Base-by-base conservation (phyloP, 2,888 invertebrate genomes). In the Tetrapedia diversipes region DNA sequence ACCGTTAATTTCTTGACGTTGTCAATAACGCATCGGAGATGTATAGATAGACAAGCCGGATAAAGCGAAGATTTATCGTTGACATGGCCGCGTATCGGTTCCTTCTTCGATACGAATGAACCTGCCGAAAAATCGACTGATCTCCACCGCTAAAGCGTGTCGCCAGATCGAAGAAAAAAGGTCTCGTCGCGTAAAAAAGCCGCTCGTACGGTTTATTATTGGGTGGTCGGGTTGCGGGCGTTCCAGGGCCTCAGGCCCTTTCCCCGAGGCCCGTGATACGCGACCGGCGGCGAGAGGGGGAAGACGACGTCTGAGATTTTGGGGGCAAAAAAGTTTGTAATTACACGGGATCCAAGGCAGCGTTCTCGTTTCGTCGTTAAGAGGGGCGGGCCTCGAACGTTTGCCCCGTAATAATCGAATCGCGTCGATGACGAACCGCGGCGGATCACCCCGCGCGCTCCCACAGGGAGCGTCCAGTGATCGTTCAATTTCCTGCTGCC, bases 401-500 rank as follows among this genome's bases (percentile, higher is more conserved):
- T 73, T 79, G 76, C 54, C 67, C 63, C 57, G 84, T 84, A 83
- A 81, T 83, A 83, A 83, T 83, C 84, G 81, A 83, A 83, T 83
- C 81, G 81, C 70, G 81, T 79, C 79, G 82, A 80, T 77, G 80
- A 72, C 81, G 84, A 75, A 77, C 82, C 78, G 43, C n/a, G 8
- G 7, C 47, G 37, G 29, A 39, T 41, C n/a, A 37, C 71, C 8
- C 1, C 16, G 24, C 6, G 45, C 22, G 27, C n/a, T 16, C 22
- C 34, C n/a, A n/a, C n/a, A 14, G 51, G 24, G 34, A 51, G 53
- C 77, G 77, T 8, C 16, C 14, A 11, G 81, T 81, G 85, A 86
- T 85, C 84, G 81, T 86, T 86, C 82, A 87, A 87, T 87, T 86
- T 87, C 81, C 81, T 79, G 72, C 70, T 65, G n/a, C n/a, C n/a